A percentile compares a stretch with the other conserved stretches of the same genome.
phyloP scores from a whole-genome alignment of 2,888 invertebrate species.

The Melangyna quadrimaculata region DNA sequence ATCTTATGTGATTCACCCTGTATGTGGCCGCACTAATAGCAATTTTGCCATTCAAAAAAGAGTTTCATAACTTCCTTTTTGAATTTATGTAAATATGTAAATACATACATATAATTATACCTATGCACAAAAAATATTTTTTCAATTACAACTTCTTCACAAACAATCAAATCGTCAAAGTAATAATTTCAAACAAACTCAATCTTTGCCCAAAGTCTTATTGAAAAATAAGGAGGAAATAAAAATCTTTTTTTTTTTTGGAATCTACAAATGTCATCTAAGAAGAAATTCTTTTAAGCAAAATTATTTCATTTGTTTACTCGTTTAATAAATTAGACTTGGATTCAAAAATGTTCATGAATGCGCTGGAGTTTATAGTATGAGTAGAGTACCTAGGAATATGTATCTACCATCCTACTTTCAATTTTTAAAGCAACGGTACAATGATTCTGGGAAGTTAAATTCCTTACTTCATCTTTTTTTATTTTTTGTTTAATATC shows the following conservation, averaged over 20 bases:
- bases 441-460: neutral
- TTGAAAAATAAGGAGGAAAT: neutral
- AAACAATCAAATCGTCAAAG: neutral
- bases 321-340: slow-evolving; percentile 26
- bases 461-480: neutral
- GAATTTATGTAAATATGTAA: neutral
- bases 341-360: neutral
- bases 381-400: no score
- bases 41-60: neutral
- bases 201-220: neutral
- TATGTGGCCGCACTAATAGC: no score
- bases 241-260: neutral
- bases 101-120: no score
- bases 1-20: neutral
- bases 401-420: neutral
- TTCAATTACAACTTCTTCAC: neutral
- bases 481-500: no score
- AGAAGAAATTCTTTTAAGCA: neutral
- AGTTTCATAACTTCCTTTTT: neutral
- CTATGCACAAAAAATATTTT: neutral
- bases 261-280: neutral
- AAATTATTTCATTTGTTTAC: slow-evolving; percentile 20
- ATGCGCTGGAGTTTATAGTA: neutral
- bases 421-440: neutral
- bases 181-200: slow-evolving; percentile 12